phyloP scores from a whole-genome alignment of 2,113 vertebrate genomes.

The Probosciger aterrimus region DNA sequence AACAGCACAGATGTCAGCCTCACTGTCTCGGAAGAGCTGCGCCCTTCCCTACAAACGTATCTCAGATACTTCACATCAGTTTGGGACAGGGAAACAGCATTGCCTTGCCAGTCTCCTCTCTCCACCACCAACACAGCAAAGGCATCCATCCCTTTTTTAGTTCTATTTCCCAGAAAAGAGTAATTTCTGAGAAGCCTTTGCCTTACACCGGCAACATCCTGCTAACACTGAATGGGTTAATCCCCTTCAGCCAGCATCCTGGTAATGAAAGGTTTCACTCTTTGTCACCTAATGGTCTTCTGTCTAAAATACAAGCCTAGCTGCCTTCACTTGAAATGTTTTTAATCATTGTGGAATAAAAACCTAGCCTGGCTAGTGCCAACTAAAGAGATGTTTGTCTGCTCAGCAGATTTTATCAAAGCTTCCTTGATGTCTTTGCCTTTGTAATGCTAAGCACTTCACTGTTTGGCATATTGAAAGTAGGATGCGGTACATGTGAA shows the following conservation, averaged over 20 bases:
- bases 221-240: conserved; percentile 13
- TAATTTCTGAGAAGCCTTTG: not conserved
- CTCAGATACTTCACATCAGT: not conserved
- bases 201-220: not conserved
- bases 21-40: not conserved
- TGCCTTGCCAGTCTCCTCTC: not conserved
- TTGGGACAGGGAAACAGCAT: not conserved
- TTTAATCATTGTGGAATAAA: conserved; percentile 65
- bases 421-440: conserved; percentile 68
- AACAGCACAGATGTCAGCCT: conserved; percentile 15
- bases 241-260: not conserved
- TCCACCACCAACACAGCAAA: not conserved
- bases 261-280: conserved; percentile 44
- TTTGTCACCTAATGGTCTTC: conserved; percentile 59
- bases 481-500: conserved; percentile 60
- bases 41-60: not conserved
- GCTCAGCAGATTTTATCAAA: conserved; percentile 73
- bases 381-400: conserved; percentile 65
- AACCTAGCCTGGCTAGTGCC: conserved; percentile 61
- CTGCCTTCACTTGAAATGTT: conserved; percentile 51
- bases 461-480: conserved; percentile 67
- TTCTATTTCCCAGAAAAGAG: not conserved
- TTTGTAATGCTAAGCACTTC: conserved; percentile 70
- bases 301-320: conserved; percentile 47
- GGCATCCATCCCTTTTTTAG: not conserved